A percentile compares a stretch with the other conserved stretches of the same genome.
Evolutionary conservation across 1,140 invertebrate species (phyloP).

Genomic region (Brachionus asplanchnoidis): DNA sequence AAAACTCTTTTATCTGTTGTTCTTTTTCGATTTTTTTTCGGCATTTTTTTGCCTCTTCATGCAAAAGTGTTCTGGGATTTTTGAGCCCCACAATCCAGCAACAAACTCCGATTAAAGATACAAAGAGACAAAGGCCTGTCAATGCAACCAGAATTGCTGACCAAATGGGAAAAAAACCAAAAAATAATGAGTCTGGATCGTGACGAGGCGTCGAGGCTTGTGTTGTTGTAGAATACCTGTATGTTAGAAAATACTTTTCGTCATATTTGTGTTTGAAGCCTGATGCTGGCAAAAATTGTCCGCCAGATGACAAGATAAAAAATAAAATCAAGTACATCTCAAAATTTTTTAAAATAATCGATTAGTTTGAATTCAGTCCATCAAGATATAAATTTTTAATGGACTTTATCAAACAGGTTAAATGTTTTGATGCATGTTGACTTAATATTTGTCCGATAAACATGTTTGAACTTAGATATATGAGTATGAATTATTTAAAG

Average conservation of each 20-base stretch:
- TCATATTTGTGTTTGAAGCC: not conserved
- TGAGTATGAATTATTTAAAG: not conserved
- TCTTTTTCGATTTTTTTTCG: slow-evolving; percentile 22
- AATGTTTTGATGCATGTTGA: not conserved
- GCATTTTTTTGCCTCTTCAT: not conserved
- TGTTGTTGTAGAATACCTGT: slow-evolving; percentile 8
- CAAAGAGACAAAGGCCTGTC: not conserved
- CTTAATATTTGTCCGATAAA: not conserved
- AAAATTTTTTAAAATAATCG: not conserved
- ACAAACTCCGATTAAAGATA: slow-evolving; percentile 8
- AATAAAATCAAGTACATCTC: not conserved
- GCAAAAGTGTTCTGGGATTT: slow-evolving; percentile 15
- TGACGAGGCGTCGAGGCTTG: not conserved
- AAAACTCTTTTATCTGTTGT: slow-evolving; percentile 3
- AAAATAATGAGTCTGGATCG: slow-evolving; percentile 5
- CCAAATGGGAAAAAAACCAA: slow-evolving; percentile 38
- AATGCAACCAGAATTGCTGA: slow-evolving; percentile 16
- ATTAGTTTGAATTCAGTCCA: not conserved
- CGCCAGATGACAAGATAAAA: not conserved
- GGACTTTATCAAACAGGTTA: not conserved
- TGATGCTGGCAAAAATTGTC: not conserved
- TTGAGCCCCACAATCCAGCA: slow-evolving; percentile 25
- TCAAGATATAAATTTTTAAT: not conserved
- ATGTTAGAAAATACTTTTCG: not conserved
- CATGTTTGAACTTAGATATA: not conserved